Percentiles rank a stretch among this genome's conserved stretches.
phyloP scores from a whole-genome alignment of 2,888 invertebrate species.

The Xestia c-nigrum region DNA sequence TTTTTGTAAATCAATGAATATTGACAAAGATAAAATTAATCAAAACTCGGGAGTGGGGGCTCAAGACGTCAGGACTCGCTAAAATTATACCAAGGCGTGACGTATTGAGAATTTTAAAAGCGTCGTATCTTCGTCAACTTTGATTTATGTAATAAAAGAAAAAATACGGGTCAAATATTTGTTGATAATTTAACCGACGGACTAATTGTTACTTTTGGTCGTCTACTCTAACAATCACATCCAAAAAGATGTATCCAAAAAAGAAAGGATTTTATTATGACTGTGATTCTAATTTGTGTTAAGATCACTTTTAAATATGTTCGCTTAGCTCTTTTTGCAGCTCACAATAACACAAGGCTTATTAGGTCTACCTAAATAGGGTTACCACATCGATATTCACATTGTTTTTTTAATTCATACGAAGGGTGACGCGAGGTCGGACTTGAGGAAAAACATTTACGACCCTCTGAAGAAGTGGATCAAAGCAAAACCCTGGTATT shows the following conservation, averaged over 20 bases:
- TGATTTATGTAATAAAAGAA: too few relatives aligned
- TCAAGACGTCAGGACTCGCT: too few relatives aligned
- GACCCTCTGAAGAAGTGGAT: conserved; percentile 35
- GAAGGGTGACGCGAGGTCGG: conserved; percentile 34
- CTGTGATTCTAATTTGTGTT: neutral
- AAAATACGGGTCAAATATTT: too few relatives aligned
- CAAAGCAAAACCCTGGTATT: conserved; percentile 73
- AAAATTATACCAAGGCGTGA: too few relatives aligned
- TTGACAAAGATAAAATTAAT: too few relatives aligned
- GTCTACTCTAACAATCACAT: neutral
- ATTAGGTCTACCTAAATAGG: conserved; percentile 17
- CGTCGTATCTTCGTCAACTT: too few relatives aligned
- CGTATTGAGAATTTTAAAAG: too few relatives aligned
- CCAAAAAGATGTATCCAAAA: conserved; percentile 34
- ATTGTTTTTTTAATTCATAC: conserved; percentile 51
- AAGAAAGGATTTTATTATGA: too few relatives aligned
- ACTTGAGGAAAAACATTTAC: neutral
- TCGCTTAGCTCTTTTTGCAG: conserved; percentile 30
- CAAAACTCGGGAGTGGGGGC: too few relatives aligned
- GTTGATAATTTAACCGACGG: too few relatives aligned
- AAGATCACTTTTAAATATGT: neutral
- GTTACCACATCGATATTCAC: neutral
- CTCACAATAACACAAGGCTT: neutral
- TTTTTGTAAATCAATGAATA: too few relatives aligned
- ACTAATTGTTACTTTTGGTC: too few relatives aligned